A percentile compares a stretch with the other conserved stretches of the same genome.
phyloP scores from a whole-genome alignment of 2,888 invertebrate genomes.

The Scelioninae gen. 2 region DNA sequence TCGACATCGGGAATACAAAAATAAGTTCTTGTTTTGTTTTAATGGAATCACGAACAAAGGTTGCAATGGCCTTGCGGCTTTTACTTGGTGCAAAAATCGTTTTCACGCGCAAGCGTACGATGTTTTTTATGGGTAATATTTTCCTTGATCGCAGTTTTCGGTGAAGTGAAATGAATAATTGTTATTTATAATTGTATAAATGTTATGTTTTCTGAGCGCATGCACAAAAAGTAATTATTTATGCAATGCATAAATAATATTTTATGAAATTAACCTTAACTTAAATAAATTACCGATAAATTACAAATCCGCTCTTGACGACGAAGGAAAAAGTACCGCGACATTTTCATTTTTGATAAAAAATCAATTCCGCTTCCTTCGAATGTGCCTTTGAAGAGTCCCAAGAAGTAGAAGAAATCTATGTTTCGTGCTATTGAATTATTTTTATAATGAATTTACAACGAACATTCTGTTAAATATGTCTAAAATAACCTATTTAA shows the following conservation, averaged over 20 bases:
- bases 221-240: too few species aligned
- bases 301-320: conserved; percentile 8
- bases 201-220: too few species aligned
- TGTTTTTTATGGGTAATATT: too few species aligned
- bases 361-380: conserved; percentile 6
- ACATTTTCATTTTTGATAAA: conserved; percentile 2
- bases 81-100: conserved; percentile 3
- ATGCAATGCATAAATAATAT: too few species aligned
- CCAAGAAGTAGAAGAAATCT: not conserved
- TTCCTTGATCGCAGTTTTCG: too few species aligned
- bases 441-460: not conserved
- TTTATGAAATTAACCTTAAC: conserved; percentile 31
- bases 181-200: too few species aligned
- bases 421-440: not conserved
- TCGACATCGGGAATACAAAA: conserved; percentile 17
- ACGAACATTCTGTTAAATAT: not conserved
- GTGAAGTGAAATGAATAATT: too few species aligned
- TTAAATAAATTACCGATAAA: conserved; percentile 26
- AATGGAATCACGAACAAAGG: conserved; percentile 17
- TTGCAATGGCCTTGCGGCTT: too few species aligned
- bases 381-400: conserved; percentile 3
- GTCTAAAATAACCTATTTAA: conserved; percentile 5
- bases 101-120: not conserved
- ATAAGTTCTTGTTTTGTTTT: conserved; percentile 7
- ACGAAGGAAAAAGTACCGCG: not conserved